Conservation (phyloP, 1,140 invertebrate genomes). For the Trichonephila clavata region DNA sequence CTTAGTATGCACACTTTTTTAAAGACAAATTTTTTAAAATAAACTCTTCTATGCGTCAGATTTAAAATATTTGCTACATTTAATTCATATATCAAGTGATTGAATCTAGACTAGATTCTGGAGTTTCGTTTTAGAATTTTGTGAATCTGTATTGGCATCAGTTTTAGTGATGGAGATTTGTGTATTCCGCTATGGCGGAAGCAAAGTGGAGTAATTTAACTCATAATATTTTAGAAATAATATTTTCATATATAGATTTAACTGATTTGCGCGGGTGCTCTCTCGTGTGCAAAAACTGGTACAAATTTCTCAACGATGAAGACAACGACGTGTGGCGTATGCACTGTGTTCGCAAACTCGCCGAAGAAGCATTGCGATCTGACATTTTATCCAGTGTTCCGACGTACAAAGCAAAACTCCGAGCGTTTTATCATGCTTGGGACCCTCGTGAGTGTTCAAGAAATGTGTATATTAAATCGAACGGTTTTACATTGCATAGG, state of each 20-base stretch:
- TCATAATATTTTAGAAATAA: conserved; percentile 92
- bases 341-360: conserved; percentile 92
- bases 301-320: conserved; percentile 93
- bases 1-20: neutral
- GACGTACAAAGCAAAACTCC: conserved; percentile 96
- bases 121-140: neutral
- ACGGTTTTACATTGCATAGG: conserved; percentile 97
- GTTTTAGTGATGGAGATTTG: conserved; percentile 67
- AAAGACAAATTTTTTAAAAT: neutral
- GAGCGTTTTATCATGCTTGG: conserved; percentile 97
- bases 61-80: too few relatives aligned
- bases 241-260: conserved; percentile 95
- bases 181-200: conserved; percentile 75
- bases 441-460: conserved; percentile 97
- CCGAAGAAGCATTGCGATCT: conserved; percentile 95
- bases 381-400: conserved; percentile 93
- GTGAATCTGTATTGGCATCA: conserved; percentile 24
- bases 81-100: too few relatives aligned
- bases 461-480: conserved; percentile 98
- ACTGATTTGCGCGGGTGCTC: conserved; percentile 93
- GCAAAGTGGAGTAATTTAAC: conserved; percentile 82
- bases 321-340: conserved; percentile 97
- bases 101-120: too few relatives aligned
- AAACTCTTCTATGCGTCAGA: too few relatives aligned
- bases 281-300: conserved; percentile 96